Evolutionary conservation across 1,140 invertebrate species (phyloP), one percentile per base, ranked within the genome.

Genomic region (Sycobia sp.): DNA sequence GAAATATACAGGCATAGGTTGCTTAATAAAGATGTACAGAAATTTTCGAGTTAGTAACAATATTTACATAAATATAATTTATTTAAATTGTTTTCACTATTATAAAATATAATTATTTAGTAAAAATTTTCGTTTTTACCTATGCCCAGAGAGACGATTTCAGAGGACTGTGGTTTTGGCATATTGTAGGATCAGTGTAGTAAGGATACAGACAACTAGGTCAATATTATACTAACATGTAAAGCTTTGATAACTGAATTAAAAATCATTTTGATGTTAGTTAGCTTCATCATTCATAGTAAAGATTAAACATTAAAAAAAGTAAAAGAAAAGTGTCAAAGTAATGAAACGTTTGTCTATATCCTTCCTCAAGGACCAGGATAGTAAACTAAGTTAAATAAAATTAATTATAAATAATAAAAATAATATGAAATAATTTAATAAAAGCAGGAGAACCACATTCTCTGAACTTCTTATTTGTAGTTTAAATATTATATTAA

Each of bases 101-200:
- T 3, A n/a, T n/a, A n/a, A n/a, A n/a, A n/a, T n/a, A n/a, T 3
- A 46, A 46, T 10, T 25, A 46, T 9, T 46, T 46, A 49, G 32
- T 4, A 49, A 32, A 49, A 49, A n/a, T n/a, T n/a, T n/a, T n/a
- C n/a, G n/a, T 32, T 32, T 18, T 0, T 34, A 36, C 41, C 59
- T 22, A 11, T 46, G 50, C 59, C 32, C 32, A n/a, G 27, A 54
- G 34, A 63, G 53, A 50, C 53, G 46, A 38, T 46, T 14, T 16
- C 11, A 43, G 29, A 57, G 62, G 62, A 57, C 44, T 64, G 54
- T 64, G 54, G 53, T 64, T 64, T 64, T 39, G 36, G 29, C 20
- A 23, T 25, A 20, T 57, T 64, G 62, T 62, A 50, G 62, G 54
- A 50, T 44, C 16, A 27, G 25, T 18, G 38, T 63, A 34, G 22